These are phyloP conservation scores for Microchrysa polita DNA, from an alignment of 2,888 invertebrate species.

Conservation along the genomic window DNA sequence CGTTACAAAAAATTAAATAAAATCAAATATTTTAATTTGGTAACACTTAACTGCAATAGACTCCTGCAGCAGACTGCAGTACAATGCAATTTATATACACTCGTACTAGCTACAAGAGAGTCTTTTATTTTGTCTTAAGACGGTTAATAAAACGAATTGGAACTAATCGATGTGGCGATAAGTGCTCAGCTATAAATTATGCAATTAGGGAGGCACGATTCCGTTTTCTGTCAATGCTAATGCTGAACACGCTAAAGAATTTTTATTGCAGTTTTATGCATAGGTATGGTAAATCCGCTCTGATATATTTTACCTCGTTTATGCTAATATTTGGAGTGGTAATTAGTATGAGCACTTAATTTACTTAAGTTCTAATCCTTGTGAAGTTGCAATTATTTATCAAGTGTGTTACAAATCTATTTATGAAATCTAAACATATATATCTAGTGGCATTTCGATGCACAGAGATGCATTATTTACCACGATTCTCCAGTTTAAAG, in stretches of 20 bases:
- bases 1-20: too few relatives aligned
- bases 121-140: slow-evolving; percentile 35
- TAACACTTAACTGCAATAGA: background rate
- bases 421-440: too few relatives aligned
- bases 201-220: slow-evolving; percentile 54
- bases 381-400: too few relatives aligned
- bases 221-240: slow-evolving; percentile 51
- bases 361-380: background rate
- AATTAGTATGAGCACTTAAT: slow-evolving; percentile 8
- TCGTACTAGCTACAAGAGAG: slow-evolving; percentile 21
- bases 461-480: too few relatives aligned
- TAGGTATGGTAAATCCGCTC: background rate
- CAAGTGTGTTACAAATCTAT: too few relatives aligned
- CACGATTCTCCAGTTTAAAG: too few relatives aligned
- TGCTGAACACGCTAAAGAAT: slow-evolving; percentile 39
- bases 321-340: slow-evolving; percentile 2
- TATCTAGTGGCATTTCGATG: too few relatives aligned
- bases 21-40: too few relatives aligned
- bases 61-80: background rate
- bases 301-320: background rate
- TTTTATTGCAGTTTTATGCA: slow-evolving; percentile 27
- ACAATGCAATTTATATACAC: slow-evolving; percentile 20
- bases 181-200: slow-evolving; percentile 53
- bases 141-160: slow-evolving; percentile 44
- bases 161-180: slow-evolving; percentile 46